Base-by-base conservation (phyloP, 2,888 invertebrate species). In the Drosophila robusta region DNA sequence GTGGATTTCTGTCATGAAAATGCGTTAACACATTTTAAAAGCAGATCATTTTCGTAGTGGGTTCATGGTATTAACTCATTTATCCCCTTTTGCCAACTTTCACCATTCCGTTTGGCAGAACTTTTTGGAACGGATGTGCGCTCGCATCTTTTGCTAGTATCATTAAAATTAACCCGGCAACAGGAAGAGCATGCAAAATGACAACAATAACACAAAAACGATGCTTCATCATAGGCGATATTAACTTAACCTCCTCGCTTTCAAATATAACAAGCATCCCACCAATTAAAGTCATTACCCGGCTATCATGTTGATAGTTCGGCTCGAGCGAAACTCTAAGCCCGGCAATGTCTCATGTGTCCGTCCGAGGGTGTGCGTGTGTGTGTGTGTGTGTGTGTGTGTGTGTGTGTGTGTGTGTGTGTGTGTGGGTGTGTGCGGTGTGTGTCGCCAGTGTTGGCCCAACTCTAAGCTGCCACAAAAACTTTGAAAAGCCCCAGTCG, bases 241-340 rank as follows among this genome's bases (percentile, higher is more conserved):
- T 79, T 56, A 79, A 54, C 63, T 79, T 75, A 32, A n/a, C 41
- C 5, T 3, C 7, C 14, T 6, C 29, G 4, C 8, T 52, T 47
- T 62, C 38, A 16, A 44, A 61, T 67, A 58, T 55, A 52, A 52
- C 24, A 52, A 29, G 52, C 63, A 54, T 44, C 44, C 57, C 54
- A 64, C 49, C 87, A 87, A 87, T 89, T 89, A 85, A 89, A 87
- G 75, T 70, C 87, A 87, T 89, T 84, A 87, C 74, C 70, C 81
- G 71, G 64, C 89, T 75, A 89, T 84, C 80, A 80, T 76, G 78
- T 77, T 85, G 66, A 88, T 83, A 86, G 86, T 72, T 57, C 34
- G 46, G 61, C 45, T 51, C 42, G 42, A 42, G 26, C 38, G 65
- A 49, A 72, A 69, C 57, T 56, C 75, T 51, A 70, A 67, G 52